Evolutionary conservation across 2,888 invertebrate genomes (phyloP).

Genomic region (Tinea semifulvella): DNA sequence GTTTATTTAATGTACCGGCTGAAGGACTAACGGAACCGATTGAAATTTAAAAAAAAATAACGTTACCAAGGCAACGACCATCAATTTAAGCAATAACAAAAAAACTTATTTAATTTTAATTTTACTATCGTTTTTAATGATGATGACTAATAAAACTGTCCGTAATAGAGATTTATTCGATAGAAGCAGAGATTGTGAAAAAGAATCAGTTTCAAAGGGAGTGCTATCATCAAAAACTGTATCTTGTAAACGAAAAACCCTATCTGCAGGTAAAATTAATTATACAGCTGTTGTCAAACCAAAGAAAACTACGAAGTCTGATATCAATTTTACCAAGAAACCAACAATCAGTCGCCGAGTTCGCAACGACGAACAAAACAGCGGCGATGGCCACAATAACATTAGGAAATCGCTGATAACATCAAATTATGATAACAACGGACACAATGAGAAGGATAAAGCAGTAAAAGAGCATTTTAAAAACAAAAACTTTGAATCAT

Average conservation of each 20-base stretch:
- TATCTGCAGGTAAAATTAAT: constrained; percentile 30
- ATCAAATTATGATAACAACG: constrained; percentile 12
- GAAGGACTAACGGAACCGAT: no score
- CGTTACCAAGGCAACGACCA: neutral
- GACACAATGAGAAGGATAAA: constrained; percentile 6
- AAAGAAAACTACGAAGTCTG: constrained; percentile 43
- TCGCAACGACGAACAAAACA: constrained; percentile 28
- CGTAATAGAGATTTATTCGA: neutral
- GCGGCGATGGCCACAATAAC: neutral
- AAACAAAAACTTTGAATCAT: constrained; percentile 42
- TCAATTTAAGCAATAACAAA: neutral
- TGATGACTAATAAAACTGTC: neutral
- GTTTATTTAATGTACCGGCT: no score
- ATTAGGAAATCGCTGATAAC: constrained; percentile 11
- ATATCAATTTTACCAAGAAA: constrained; percentile 24
- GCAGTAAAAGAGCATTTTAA: constrained; percentile 40
- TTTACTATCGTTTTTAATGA: no score
- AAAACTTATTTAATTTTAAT: neutral
- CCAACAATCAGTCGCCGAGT: constrained; percentile 27
- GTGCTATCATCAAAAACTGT: constrained; percentile 28
- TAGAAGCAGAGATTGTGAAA: neutral
- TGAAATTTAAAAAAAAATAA: no score
- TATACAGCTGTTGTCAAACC: constrained; percentile 22
- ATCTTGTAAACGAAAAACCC: constrained; percentile 26
- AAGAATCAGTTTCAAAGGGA: constrained; percentile 26